phyloP scores from a whole-genome alignment of 2,113 vertebrate genomes.

The Heteronetta atricapilla region DNA sequence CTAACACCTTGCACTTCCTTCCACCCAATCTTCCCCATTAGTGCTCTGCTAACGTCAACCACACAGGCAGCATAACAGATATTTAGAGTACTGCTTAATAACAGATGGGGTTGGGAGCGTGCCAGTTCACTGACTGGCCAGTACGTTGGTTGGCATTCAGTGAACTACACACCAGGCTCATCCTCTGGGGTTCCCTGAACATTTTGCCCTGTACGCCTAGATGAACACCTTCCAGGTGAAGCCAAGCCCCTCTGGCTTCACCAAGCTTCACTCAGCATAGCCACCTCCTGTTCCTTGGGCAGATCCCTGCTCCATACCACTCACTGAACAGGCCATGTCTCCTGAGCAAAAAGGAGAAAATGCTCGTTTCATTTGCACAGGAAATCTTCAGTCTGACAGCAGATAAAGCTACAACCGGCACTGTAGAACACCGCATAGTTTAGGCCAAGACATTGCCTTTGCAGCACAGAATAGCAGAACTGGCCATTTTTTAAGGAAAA shows the following conservation, averaged over 20 bases:
- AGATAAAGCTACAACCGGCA: not conserved
- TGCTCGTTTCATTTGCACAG: not conserved
- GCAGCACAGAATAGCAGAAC: not conserved
- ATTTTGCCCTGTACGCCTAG: not conserved
- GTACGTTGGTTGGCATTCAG: accelerated
- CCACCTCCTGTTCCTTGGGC: not conserved
- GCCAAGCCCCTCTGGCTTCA: not conserved
- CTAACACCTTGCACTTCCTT: not conserved
- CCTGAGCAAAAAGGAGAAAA: not conserved
- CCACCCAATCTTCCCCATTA: not conserved
- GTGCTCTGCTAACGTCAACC: not conserved
- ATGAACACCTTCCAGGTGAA: not conserved
- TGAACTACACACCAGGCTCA: not conserved
- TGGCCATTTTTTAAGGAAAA: not conserved
- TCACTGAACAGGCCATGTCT: not conserved
- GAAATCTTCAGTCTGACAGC: not conserved
- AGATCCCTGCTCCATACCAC: not conserved
- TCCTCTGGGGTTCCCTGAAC: not conserved
- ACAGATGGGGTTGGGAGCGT: not conserved
- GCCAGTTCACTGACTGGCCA: not conserved
- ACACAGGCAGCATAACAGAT: not conserved
- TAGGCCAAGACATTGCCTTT: not conserved
- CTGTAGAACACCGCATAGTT: no score
- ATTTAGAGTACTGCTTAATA: not conserved
- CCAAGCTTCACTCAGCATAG: not conserved